Evolutionary conservation across 2,888 invertebrate genomes (phyloP).

Genomic region (Drosophila borborema): DNA sequence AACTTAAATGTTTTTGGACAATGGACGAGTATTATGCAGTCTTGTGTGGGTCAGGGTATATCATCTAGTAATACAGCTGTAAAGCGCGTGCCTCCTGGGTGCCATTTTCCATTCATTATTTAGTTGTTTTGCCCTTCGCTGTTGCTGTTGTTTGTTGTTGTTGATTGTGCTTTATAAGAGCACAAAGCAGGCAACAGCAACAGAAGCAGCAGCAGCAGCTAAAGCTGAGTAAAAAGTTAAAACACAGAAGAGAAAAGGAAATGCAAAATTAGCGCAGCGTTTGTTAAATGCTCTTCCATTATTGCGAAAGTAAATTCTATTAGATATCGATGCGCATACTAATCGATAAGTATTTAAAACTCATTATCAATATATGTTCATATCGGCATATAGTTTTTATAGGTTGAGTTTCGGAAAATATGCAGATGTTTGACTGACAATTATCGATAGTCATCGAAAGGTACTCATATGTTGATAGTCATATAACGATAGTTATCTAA

Average conservation of each 20-base stretch:
- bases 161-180: constrained; percentile 10
- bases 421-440: neutral
- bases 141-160: constrained; percentile 6
- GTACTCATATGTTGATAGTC: neutral
- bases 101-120: constrained; percentile 72
- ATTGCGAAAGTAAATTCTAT: neutral
- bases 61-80: constrained; percentile 30
- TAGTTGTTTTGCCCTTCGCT: constrained; percentile 26
- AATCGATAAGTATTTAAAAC: neutral
- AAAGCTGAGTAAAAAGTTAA: constrained; percentile 15
- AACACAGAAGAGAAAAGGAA: neutral
- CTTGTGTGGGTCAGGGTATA: constrained; percentile 18
- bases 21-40: constrained; percentile 3
- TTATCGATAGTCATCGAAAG: neutral
- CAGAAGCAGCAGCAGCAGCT: constrained; percentile 1
- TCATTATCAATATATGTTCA: neutral
- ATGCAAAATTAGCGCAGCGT: neutral
- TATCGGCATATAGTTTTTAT: neutral
- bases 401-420: neutral
- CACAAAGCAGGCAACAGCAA: constrained; percentile 24
- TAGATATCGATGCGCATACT: neutral
- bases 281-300: neutral
- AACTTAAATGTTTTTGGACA: constrained; percentile 1
- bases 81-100: constrained; percentile 61
- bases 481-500: neutral